These are phyloP conservation scores for Zaprionus camerounensis DNA, from an alignment of 1,140 invertebrate genomes.

Conservation along the genomic window DNA sequence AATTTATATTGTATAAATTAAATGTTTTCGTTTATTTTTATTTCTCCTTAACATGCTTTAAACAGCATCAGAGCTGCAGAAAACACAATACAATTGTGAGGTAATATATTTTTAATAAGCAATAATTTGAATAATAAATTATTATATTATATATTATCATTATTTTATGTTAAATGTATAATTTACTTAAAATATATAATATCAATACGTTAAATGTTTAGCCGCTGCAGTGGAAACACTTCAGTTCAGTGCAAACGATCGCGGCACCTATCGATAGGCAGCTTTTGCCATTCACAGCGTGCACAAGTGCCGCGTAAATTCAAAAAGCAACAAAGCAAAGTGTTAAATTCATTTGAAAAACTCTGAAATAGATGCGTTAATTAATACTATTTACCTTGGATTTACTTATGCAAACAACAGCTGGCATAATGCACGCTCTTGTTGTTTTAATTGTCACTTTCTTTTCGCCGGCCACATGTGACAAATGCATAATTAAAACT, in stretches of 20 bases:
- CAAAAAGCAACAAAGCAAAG: background rate
- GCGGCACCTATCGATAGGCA: constrained; percentile 13
- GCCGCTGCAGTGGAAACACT: background rate
- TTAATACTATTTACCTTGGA: background rate
- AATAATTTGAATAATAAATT: background rate
- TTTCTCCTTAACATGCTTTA: too few species aligned
- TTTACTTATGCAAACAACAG: background rate
- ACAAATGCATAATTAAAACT: constrained; percentile 27
- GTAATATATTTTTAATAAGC: background rate
- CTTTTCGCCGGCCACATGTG: constrained; percentile 22
- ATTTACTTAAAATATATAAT: background rate
- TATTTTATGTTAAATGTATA: background rate
- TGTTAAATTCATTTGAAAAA: constrained; percentile 1
- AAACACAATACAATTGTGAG: background rate
- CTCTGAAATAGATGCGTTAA: background rate
- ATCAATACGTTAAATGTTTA: background rate
- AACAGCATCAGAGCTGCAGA: background rate
- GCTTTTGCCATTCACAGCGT: background rate
- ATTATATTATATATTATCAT: background rate
- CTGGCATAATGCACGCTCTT: constrained; percentile 6
- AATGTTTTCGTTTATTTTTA: background rate
- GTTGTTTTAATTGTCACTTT: constrained; percentile 27
- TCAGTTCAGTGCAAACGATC: constrained; percentile 2
- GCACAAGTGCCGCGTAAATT: background rate
- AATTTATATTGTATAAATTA: too few species aligned